Evolutionary conservation across 2,888 invertebrate species (phyloP), one percentile per base, ranked within the genome.

Genomic region (Diarsia dahlii): DNA sequence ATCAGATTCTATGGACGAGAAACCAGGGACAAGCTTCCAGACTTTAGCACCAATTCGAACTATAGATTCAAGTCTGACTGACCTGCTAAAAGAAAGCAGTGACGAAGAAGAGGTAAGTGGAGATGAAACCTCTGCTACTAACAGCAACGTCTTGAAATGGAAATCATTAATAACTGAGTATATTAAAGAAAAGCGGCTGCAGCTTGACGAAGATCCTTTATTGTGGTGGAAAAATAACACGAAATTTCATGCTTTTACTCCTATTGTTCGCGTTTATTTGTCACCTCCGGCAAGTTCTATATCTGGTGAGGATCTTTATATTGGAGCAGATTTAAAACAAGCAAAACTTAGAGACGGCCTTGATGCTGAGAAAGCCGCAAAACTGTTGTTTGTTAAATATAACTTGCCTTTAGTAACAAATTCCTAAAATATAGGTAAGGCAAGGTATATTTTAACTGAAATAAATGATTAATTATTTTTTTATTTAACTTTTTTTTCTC

Each of bases 141-240:
- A 78, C 13, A 50, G 3, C 15, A 69, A 50, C 28, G n/a, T 78
- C 1, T n/a, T 18, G 18, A 68, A 50, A 50, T 76, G 76, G 76
- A 78, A 69, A 28, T 58, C 58, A 23, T 60, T 76, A 68, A 78
- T 76, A n/a, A 78, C 45, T 34, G 58, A 58, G 12, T 76, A 76
- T 23, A 78, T 34, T 45, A 76, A 78, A 58, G 70, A 78, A 45
- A 69, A n/a, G 23, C 28, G 78, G 0, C 58, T 76, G 5, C n/a
- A 45, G 15, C 34, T 76, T 0, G 12, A 69, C 8, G 70, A 76
- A 69, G 76, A 76, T 8, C 76, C 76, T 34, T 50, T 76, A 23
- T 50, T 69, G n/a, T 76, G 78, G 76, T 76, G 76, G 76, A 78
- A 15, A 50, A 45, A 20, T 10, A 78, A 78, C 39, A 50, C 45